phyloP scores from a whole-genome alignment of 2,113 vertebrate species.

The Alaudala cheleensis region DNA sequence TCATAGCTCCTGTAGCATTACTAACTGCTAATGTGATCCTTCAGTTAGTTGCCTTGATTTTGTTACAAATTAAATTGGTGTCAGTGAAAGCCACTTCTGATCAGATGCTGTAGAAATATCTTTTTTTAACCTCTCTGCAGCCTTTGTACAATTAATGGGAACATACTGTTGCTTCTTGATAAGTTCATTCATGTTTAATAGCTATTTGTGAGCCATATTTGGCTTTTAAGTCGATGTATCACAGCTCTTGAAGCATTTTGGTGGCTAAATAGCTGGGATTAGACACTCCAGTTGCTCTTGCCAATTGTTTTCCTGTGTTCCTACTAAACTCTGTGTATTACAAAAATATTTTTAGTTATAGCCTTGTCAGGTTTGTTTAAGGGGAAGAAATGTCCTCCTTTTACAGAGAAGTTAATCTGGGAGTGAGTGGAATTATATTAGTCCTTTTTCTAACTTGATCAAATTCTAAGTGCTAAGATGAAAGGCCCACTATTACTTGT shows the following conservation, averaged over 20 bases:
- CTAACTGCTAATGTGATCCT: not conserved
- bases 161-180: not conserved
- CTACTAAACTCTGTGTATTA: not conserved
- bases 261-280: not conserved
- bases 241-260: not conserved
- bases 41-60: not conserved
- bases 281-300: not conserved
- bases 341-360: constrained; percentile 17
- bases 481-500: not conserved
- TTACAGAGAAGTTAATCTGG: not conserved
- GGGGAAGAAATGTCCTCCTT: not conserved
- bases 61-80: not conserved
- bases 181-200: not conserved
- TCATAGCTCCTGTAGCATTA: not conserved
- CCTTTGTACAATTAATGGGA: not conserved
- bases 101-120: not conserved
- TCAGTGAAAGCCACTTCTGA: not conserved
- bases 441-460: not conserved
- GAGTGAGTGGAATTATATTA: not conserved
- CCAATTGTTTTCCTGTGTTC: not conserved
- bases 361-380: constrained; percentile 14
- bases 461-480: not conserved
- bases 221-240: not conserved
- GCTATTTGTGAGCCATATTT: not conserved
- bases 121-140: not conserved